Percentiles rank a stretch among this genome's conserved stretches.
Conservation (phyloP, 2,113 vertebrate species). For the Solea solea region DNA sequence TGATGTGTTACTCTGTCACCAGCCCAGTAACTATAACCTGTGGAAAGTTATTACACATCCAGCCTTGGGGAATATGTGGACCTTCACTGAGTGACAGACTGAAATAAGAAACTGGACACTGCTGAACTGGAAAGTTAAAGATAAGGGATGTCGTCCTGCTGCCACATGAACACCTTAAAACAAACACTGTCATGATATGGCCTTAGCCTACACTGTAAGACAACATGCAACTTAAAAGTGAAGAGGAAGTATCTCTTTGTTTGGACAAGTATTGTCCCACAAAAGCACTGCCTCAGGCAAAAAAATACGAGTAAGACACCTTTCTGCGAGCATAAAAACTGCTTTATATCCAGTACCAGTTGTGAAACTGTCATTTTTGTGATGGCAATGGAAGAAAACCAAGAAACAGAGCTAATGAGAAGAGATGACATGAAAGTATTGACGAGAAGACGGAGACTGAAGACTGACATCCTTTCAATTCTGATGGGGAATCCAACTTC, state of each 20-base stretch:
- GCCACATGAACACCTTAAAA: background rate
- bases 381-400: background rate
- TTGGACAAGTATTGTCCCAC: background rate
- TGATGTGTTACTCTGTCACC: constrained; percentile 31
- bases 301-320: background rate
- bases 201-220: background rate
- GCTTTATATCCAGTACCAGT: background rate
- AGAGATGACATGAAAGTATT: constrained; percentile 31
- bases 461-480: constrained; percentile 41
- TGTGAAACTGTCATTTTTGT: background rate
- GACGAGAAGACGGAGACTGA: constrained; percentile 26
- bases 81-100: constrained; percentile 14
- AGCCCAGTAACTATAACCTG: constrained; percentile 56
- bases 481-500: constrained; percentile 39
- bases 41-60: constrained; percentile 51
- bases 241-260: background rate
- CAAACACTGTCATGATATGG: background rate
- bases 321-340: background rate
- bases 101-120: constrained; percentile 22
- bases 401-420: constrained; percentile 41
- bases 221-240: background rate
- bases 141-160: background rate
- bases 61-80: constrained; percentile 40
- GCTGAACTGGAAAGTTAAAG: background rate
- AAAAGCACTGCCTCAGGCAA: background rate